Conservation (phyloP, 2,888 invertebrate species). For the Ophion costatus region DNA sequence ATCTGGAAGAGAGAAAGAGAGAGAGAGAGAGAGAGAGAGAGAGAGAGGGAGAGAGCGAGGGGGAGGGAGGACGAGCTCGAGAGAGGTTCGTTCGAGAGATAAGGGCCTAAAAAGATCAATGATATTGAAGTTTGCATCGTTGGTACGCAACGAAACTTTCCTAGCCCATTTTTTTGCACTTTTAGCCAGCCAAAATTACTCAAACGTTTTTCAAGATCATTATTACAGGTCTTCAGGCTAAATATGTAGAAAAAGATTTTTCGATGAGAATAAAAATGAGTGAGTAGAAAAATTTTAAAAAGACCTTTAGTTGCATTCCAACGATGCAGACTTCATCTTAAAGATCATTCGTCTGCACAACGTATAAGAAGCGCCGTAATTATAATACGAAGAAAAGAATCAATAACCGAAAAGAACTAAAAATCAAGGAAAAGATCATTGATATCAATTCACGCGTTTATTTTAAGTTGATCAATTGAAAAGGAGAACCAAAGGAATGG, state of each 20-base stretch:
- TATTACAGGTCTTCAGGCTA: too few relatives aligned
- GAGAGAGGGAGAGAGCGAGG: conserved; percentile 35
- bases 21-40: conserved; percentile 41
- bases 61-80: conserved; percentile 33
- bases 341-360: not conserved
- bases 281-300: not conserved
- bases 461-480: conserved; percentile 49
- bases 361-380: conserved; percentile 14
- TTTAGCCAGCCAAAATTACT: too few relatives aligned
- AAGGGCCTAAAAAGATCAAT: conserved; percentile 58
- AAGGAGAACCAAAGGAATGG: conserved; percentile 1
- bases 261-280: conserved; percentile 10
- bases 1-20: conserved; percentile 34
- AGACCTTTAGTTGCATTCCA: not conserved
- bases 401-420: conserved; percentile 23
- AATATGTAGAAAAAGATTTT: too few relatives aligned
- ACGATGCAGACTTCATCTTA: too few relatives aligned
- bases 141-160: too few relatives aligned
- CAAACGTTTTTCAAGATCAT: too few relatives aligned
- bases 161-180: too few relatives aligned
- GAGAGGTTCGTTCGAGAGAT: conserved; percentile 59
- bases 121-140: too few relatives aligned
- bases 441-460: conserved; percentile 56
- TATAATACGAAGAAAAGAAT: conserved; percentile 7
- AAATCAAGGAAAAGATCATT: conserved; percentile 32